phyloP scores from a whole-genome alignment of 2,797 vertebrate genomes.

The Rhinogobio ventralis region DNA sequence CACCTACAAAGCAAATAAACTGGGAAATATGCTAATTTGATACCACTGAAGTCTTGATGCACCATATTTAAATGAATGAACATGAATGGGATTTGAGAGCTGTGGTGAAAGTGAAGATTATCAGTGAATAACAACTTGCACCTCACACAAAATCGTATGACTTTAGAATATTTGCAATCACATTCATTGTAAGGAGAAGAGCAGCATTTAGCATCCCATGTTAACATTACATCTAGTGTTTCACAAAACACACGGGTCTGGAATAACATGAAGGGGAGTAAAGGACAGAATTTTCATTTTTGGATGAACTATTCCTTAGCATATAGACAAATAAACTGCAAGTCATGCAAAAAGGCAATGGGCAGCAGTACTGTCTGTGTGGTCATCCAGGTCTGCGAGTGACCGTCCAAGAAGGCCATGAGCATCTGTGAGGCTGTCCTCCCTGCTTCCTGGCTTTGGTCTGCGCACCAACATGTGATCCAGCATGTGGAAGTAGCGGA shows the following conservation, averaged over 20 bases:
- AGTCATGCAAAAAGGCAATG: slow-evolving; percentile 33
- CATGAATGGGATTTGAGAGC: not conserved
- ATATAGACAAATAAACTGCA: not conserved
- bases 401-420: slow-evolving; percentile 57
- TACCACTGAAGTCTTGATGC: not conserved
- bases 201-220: not conserved
- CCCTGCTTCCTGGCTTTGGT: slow-evolving; percentile 46
- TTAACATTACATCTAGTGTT: not conserved
- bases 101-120: not conserved
- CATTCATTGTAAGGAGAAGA: not conserved
- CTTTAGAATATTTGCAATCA: not conserved
- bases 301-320: not conserved
- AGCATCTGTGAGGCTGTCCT: slow-evolving; percentile 35
- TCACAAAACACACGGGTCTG: not conserved
- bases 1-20: not conserved
- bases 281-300: not conserved
- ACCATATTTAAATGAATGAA: not conserved
- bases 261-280: not conserved
- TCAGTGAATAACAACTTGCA: not conserved
- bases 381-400: slow-evolving; percentile 62
- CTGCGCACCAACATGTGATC: slow-evolving; percentile 67
- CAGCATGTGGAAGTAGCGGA: slow-evolving; percentile 67
- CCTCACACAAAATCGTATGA: not conserved
- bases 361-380: slow-evolving; percentile 59
- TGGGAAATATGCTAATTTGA: not conserved